Conservation (phyloP, 2,888 invertebrate species). For the Zaprionus lineosus region DNA sequence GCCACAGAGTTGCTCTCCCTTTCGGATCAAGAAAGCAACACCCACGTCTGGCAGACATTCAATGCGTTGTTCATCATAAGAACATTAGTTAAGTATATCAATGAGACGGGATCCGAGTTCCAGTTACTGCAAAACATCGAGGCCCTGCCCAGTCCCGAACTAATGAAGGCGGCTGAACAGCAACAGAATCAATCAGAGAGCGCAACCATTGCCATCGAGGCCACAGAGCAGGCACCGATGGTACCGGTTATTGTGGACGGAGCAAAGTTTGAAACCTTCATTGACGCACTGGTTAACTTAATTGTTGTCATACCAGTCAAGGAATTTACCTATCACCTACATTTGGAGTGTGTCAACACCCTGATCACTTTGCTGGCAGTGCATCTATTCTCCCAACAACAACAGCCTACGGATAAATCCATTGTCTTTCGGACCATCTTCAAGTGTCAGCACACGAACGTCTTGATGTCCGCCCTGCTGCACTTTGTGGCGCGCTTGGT, state of each 20-base stretch:
- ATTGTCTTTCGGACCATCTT: conserved; percentile 84
- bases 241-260: conserved; percentile 79
- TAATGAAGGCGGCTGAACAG: conserved; percentile 60
- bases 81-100: conserved; percentile 92
- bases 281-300: conserved; percentile 82
- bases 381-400: conserved; percentile 90
- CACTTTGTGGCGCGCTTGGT: conserved; percentile 87
- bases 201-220: conserved; percentile 74
- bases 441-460: conserved; percentile 82
- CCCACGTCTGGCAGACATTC: conserved; percentile 95
- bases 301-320: conserved; percentile 83
- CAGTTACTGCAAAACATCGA: conserved; percentile 93
- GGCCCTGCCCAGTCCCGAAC: conserved; percentile 82
- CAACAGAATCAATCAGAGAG: conserved; percentile 45
- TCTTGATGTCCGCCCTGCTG: conserved; percentile 90
- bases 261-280: conserved; percentile 82
- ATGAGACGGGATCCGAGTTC: conserved; percentile 95
- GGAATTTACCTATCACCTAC: conserved; percentile 92
- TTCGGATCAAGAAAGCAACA: conserved; percentile 90
- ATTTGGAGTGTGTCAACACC: conserved; percentile 94
- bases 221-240: conserved; percentile 56
- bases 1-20: conserved; percentile 92
- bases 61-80: conserved; percentile 96
- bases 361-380: conserved; percentile 94
- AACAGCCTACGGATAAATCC: conserved; percentile 86